These are phyloP conservation scores for Sciurus carolinensis DNA, from an alignment of 2,797 vertebrate species.

Conservation along the genomic window DNA sequence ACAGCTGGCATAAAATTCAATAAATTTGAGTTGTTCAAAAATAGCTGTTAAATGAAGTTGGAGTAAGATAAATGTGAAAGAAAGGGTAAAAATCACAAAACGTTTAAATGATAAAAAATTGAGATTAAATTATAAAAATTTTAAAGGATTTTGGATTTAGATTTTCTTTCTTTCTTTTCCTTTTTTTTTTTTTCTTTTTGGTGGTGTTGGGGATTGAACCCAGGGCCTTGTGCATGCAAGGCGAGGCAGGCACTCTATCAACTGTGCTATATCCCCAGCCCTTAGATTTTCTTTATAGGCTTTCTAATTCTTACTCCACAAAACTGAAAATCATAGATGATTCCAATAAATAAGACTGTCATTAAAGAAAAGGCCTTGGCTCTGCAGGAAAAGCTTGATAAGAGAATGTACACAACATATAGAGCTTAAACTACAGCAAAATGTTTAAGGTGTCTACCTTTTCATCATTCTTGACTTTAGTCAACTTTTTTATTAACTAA, in stretches of 20 bases:
- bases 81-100: background rate
- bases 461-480: background rate
- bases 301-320: background rate
- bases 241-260: too few species aligned
- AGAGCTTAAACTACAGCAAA: conserved; percentile 33
- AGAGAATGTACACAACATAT: background rate
- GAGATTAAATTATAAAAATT: background rate
- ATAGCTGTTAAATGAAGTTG: background rate
- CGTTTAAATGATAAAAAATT: conserved; percentile 1
- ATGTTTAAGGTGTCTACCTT: background rate
- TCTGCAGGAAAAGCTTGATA: background rate
- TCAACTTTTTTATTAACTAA: conserved; percentile 4
- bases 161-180: too few species aligned
- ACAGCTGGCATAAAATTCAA: background rate
- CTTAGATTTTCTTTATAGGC: conserved; percentile 20
- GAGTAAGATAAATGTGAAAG: background rate
- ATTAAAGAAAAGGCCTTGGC: conserved; percentile 8
- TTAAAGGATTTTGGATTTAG: conserved; percentile 31
- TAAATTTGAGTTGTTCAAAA: conserved; percentile 34
- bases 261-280: too few species aligned
- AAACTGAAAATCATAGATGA: conserved; percentile 42
- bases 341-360: background rate
- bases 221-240: too few species aligned
- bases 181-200: too few species aligned
- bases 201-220: too few species aligned